Percentiles rank a stretch among this genome's conserved stretches.
Evolutionary conservation across 2,888 invertebrate genomes (phyloP).

Genomic region (Alviniconcha strummeri): DNA sequence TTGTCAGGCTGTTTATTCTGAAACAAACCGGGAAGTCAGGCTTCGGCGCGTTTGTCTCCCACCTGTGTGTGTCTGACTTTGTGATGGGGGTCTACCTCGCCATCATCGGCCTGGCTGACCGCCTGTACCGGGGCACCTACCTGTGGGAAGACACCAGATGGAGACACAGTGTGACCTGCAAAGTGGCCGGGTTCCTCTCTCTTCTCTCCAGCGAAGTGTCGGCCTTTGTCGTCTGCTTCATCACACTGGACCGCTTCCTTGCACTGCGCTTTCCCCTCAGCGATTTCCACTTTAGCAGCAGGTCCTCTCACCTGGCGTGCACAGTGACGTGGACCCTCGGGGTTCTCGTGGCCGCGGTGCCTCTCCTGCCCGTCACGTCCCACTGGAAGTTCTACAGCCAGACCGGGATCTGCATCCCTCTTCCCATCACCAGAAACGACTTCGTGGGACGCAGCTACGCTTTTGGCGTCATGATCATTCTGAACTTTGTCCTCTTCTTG

Average conservation of each 20-base stretch:
- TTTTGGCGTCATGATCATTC: constrained; percentile 64
- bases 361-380: constrained; percentile 44
- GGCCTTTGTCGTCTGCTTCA: constrained; percentile 78
- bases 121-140: constrained; percentile 49
- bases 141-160: constrained; percentile 50
- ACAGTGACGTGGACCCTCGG: constrained; percentile 57
- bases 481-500: constrained; percentile 65
- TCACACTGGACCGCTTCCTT: constrained; percentile 80
- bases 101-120: constrained; percentile 52
- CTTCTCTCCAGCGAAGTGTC: constrained; percentile 78
- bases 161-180: constrained; percentile 49
- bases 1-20: constrained; percentile 5
- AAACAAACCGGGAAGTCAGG: neutral
- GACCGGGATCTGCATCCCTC: constrained; percentile 67
- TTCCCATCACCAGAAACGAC: constrained; percentile 67
- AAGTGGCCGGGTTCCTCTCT: constrained; percentile 50
- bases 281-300: constrained; percentile 48
- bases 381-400: constrained; percentile 58
- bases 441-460: constrained; percentile 70
- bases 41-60: constrained; percentile 33
- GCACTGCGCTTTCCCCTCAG: constrained; percentile 78
- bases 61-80: constrained; percentile 39
- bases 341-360: constrained; percentile 58
- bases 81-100: constrained; percentile 53
- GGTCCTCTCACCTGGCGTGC: constrained; percentile 50